phyloP scores from a whole-genome alignment of 2,888 invertebrate species.

The Drosophila phalerata region DNA sequence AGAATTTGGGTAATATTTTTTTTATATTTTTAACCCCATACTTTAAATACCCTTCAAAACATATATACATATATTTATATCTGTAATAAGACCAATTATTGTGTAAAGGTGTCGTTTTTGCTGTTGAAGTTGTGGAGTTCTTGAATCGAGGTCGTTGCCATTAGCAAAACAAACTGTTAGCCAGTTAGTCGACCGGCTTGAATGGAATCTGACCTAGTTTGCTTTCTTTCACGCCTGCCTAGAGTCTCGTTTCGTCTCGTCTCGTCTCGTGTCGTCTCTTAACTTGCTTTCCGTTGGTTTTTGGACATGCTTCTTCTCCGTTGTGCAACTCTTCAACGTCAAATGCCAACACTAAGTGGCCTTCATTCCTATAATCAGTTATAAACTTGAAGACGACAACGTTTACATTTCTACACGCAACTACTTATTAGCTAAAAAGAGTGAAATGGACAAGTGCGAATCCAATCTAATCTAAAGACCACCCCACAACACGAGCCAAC shows the following conservation, averaged over 20 bases:
- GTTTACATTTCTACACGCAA: conserved; percentile 26
- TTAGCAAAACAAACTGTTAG: conserved; percentile 74
- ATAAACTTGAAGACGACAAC: conserved; percentile 34
- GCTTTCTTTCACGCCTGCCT: conserved; percentile 75
- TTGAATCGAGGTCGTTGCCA: conserved; percentile 58
- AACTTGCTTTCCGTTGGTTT: conserved; percentile 50
- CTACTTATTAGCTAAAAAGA: conserved; percentile 15
- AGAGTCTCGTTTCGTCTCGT: conserved; percentile 38
- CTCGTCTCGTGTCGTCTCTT: conserved; percentile 20
- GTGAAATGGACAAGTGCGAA: conserved; percentile 38
- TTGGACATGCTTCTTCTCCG: conserved; percentile 47
- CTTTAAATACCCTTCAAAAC: too few species aligned
- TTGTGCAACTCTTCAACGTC: conserved; percentile 64
- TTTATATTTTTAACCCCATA: too few species aligned
- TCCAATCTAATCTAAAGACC: conserved; percentile 47
- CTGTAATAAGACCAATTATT: not conserved
- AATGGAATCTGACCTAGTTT: conserved; percentile 79
- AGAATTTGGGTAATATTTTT: too few species aligned
- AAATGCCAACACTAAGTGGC: conserved; percentile 46
- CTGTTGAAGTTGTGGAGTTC: conserved; percentile 28
- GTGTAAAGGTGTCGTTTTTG: conserved; percentile 32
- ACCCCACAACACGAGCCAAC: conserved; percentile 8
- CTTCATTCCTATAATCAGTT: conserved; percentile 68
- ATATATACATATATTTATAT: not conserved
- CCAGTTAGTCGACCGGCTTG: conserved; percentile 59